Percentiles rank a stretch among this genome's conserved stretches.
Evolutionary conservation across 1,140 invertebrate species (phyloP).

Genomic region (Neelides sp.): DNA sequence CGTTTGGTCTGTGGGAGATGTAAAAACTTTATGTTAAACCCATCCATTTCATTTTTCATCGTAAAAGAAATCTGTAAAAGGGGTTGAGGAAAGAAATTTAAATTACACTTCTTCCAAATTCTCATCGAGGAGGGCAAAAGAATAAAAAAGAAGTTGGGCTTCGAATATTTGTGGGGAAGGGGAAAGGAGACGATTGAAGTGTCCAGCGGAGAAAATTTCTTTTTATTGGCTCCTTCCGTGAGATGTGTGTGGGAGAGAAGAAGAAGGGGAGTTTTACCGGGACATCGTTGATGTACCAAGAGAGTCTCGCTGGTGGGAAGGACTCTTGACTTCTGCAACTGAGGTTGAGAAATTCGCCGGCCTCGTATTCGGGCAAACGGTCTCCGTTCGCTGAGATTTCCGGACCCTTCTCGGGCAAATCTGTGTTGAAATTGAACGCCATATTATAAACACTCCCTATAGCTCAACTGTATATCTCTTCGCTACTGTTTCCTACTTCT

Average conservation of each 20-base stretch:
- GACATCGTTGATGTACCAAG: conserved; percentile 41
- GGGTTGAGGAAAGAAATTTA: too few species aligned
- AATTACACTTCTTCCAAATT: too few species aligned
- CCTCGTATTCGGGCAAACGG: conserved; percentile 32
- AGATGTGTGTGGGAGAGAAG: background rate
- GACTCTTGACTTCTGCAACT: conserved; percentile 36
- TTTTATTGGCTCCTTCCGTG: too few species aligned
- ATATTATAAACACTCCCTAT: background rate
- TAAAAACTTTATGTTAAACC: too few species aligned
- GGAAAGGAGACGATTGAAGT: too few species aligned
- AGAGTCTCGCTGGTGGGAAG: conserved; percentile 35
- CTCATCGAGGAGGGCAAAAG: too few species aligned
- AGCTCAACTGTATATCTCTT: background rate
- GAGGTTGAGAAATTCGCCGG: conserved; percentile 34
- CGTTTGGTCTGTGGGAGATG: too few species aligned
- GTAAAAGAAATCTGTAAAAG: too few species aligned
- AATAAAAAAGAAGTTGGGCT: too few species aligned
- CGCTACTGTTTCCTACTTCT: background rate
- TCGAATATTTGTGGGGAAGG: too few species aligned
- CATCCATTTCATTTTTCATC: too few species aligned
- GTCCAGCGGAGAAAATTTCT: too few species aligned
- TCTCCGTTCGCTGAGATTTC: conserved; percentile 37
- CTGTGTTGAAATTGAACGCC: conserved; percentile 29
- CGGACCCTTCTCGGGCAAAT: conserved; percentile 37
- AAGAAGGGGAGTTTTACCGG: conserved; percentile 33